These are phyloP conservation scores for Takifugu bimaculatus DNA, from an alignment of 2,113 vertebrate species.

Conservation along the genomic window DNA sequence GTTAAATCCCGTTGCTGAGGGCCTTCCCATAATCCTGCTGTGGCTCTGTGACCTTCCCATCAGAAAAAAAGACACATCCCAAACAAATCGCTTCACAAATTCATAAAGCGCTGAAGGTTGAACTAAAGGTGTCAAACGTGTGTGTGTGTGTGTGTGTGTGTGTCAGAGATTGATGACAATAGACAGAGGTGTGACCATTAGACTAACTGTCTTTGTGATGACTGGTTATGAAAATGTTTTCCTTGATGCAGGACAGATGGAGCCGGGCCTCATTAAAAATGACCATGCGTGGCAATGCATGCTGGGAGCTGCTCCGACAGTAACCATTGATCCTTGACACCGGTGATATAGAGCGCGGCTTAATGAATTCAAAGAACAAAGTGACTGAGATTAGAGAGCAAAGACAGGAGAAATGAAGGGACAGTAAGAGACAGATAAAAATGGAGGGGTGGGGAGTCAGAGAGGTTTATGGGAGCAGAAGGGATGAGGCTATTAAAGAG, in stretches of 20 bases:
- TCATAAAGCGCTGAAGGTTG: conserved; percentile 11
- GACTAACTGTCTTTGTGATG: not conserved
- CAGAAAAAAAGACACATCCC: conserved; percentile 19
- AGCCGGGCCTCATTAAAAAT: conserved; percentile 53
- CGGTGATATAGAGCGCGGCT: conserved; percentile 40
- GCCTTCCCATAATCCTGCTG: conserved; percentile 12
- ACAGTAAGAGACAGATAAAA: conserved; percentile 33
- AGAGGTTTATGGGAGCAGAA: conserved; percentile 40
- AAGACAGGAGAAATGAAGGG: conserved; percentile 26
- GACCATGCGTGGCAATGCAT: conserved; percentile 45
- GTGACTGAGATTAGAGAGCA: conserved; percentile 54
- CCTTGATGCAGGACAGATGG: conserved; percentile 43
- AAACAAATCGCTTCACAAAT: conserved; percentile 12
- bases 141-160: too few relatives aligned
- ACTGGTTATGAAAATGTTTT: conserved; percentile 25
- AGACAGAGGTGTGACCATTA: conserved; percentile 8
- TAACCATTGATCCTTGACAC: conserved; percentile 65
- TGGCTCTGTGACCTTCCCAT: conserved; percentile 6
- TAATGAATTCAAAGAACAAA: conserved; percentile 70
- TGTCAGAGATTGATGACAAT: not conserved
- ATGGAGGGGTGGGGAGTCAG: conserved; percentile 5
- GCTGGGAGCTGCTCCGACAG: conserved; percentile 53
- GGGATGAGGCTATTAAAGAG: conserved; percentile 60
- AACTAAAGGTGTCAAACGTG: not conserved
- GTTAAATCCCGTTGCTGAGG: conserved; percentile 11